A percentile compares a stretch with the other conserved stretches of the same genome.
Conservation (phyloP, 2,888 invertebrate genomes). For the Melangyna quadrimaculata region DNA sequence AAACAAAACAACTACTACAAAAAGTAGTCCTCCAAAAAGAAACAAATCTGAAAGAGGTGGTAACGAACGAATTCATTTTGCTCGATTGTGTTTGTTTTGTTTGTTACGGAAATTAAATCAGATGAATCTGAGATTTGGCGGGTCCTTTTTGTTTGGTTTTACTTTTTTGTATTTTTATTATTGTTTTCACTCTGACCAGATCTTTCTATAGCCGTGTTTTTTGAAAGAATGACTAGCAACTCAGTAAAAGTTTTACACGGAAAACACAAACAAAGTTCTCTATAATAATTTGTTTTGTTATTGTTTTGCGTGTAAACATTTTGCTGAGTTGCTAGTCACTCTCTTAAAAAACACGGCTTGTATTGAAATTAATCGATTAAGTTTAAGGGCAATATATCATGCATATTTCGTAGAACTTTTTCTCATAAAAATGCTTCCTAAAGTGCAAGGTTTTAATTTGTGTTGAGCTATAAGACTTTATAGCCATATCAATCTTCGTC, state of each 20-base stretch:
- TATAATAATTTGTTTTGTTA: too few species aligned
- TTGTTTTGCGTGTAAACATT: too few species aligned
- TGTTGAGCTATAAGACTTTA: not conserved
- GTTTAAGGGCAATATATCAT: not conserved
- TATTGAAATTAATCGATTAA: constrained; percentile 27
- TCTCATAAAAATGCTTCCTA: not conserved
- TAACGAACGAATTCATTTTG: constrained; percentile 63
- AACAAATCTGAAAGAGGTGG: constrained; percentile 45
- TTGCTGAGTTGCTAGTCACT: too few species aligned
- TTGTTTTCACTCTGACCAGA: too few species aligned
- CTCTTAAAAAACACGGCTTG: too few species aligned
- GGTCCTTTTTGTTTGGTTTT: not conserved
- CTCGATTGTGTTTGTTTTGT: constrained; percentile 63
- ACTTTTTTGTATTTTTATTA: not conserved
- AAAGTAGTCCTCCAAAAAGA: not conserved
- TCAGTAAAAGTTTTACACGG: too few species aligned
- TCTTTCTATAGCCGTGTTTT: too few species aligned
- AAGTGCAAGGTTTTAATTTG: not conserved
- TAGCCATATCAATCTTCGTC: not conserved
- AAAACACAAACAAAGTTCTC: too few species aligned
- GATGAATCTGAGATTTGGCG: constrained; percentile 43
- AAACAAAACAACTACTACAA: not conserved
- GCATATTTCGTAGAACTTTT: not conserved
- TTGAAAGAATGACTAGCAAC: too few species aligned
- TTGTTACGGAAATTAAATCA: constrained; percentile 67